These are phyloP conservation scores for Eciton burchellii DNA, from an alignment of 1,140 invertebrate genomes.

Conservation along the genomic window DNA sequence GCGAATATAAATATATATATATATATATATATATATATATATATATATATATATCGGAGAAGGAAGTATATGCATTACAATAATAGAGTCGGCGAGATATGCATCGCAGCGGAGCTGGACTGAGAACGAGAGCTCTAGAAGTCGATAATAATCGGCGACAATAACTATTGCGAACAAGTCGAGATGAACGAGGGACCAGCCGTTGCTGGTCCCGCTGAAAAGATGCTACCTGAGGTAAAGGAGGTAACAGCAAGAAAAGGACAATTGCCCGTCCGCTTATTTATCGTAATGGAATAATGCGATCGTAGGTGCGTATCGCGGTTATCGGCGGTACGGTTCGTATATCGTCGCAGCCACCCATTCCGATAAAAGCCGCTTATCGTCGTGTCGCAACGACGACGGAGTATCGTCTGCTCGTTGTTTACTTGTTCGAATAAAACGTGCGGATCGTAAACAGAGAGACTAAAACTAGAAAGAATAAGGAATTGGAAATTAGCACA, in stretches of 20 bases:
- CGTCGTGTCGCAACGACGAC: slow-evolving; percentile 61
- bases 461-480: slow-evolving; percentile 5
- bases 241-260: slow-evolving; percentile 56
- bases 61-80: slow-evolving; percentile 45
- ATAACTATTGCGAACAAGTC: slow-evolving; percentile 19
- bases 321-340: too few relatives aligned
- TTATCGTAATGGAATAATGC: slow-evolving; percentile 57
- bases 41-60: slow-evolving; percentile 58
- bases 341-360: slow-evolving; percentile 37
- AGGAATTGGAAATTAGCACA: not conserved
- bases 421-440: slow-evolving; percentile 13
- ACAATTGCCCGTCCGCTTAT: slow-evolving; percentile 65
- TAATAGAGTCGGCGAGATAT: slow-evolving; percentile 54
- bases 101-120: not conserved
- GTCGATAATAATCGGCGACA: slow-evolving; percentile 21
- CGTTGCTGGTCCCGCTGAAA: slow-evolving; percentile 51
- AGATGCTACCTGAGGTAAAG: slow-evolving; percentile 49
- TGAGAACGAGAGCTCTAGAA: slow-evolving; percentile 5
- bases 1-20: slow-evolving; percentile 58
- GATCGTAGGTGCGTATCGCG: slow-evolving; percentile 28
- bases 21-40: too few relatives aligned
- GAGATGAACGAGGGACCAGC: not conserved
- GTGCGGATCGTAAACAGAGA: slow-evolving; percentile 15
- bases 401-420: slow-evolving; percentile 12
- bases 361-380: slow-evolving; percentile 51